These are phyloP conservation scores for Encarsia formosa DNA, from an alignment of 2,888 invertebrate species.

Conservation along the genomic window DNA sequence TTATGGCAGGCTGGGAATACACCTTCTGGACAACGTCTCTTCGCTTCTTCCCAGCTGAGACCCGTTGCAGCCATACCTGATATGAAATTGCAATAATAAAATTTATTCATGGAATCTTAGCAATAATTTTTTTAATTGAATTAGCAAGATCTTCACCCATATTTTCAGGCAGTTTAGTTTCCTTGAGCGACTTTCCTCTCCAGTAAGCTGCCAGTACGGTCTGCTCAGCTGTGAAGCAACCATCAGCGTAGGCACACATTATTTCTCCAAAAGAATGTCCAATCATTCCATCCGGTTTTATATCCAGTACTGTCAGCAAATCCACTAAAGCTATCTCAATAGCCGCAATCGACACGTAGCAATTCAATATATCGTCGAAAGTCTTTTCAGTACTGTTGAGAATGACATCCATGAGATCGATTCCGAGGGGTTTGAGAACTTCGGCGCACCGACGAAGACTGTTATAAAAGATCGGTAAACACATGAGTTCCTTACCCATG, in stretches of 20 bases:
- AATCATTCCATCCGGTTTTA: conserved; percentile 89
- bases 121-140: too few relatives aligned
- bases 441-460: conserved; percentile 74
- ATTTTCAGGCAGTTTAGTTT: conserved; percentile 58
- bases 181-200: conserved; percentile 80
- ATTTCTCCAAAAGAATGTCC: conserved; percentile 92
- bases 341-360: conserved; percentile 91
- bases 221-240: conserved; percentile 90
- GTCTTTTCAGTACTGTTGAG: conserved; percentile 71
- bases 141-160: conserved; percentile 20
- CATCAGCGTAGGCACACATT: conserved; percentile 96
- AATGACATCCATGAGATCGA: conserved; percentile 80
- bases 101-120: too few relatives aligned
- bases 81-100: too few relatives aligned
- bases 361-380: conserved; percentile 82
- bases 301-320: conserved; percentile 68
- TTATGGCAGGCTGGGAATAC: conserved; percentile 93
- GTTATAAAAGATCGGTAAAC: conserved; percentile 74
- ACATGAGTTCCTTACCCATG: conserved; percentile 86
- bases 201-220: conserved; percentile 91
- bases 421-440: conserved; percentile 70
- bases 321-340: conserved; percentile 96
- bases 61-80: conserved; percentile 84
- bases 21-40: conserved; percentile 69
- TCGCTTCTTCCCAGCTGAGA: conserved; percentile 79